These are phyloP conservation scores for Verasper variegatus DNA, from an alignment of 2,113 vertebrate species.

Conservation along the genomic window DNA sequence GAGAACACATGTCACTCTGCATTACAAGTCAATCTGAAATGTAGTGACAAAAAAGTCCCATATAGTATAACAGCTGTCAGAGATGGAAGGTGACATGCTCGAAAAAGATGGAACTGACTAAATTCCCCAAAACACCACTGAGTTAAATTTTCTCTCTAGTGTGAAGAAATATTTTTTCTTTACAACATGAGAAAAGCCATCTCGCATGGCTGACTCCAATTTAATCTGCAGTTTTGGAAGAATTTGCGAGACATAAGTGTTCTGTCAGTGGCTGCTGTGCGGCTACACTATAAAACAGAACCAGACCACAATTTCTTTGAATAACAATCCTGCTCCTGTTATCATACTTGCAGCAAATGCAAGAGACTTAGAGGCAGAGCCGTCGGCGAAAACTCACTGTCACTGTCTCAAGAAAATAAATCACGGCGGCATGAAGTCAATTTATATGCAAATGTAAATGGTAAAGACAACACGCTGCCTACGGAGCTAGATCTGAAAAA, in stretches of 20 bases:
- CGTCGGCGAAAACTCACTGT: constrained; percentile 37
- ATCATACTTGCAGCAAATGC: constrained; percentile 55
- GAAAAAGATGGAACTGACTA: neutral
- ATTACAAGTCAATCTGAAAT: neutral
- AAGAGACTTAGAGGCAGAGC: constrained; percentile 66
- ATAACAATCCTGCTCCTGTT: constrained; percentile 59
- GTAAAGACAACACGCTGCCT: constrained; percentile 62
- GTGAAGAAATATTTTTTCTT: neutral
- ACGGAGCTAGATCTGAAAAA: constrained; percentile 32
- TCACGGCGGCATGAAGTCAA: constrained; percentile 65
- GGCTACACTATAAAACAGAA: constrained; percentile 46
- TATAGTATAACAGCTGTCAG: neutral
- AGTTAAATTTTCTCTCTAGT: constrained; percentile 34
- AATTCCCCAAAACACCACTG: constrained; percentile 7
- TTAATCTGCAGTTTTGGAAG: constrained; percentile 41
- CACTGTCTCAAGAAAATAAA: constrained; percentile 59
- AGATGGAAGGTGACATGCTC: neutral
- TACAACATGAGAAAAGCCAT: constrained; percentile 24
- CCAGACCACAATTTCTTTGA: constrained; percentile 37
- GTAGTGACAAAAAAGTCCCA: neutral
- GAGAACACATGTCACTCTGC: neutral
- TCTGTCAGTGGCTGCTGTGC: constrained; percentile 10
- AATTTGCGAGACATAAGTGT: constrained; percentile 32
- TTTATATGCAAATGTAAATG: constrained; percentile 75
- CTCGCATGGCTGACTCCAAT: constrained; percentile 35